phyloP scores from a whole-genome alignment of 2,113 vertebrate genomes.

The Taxidea taxus region DNA sequence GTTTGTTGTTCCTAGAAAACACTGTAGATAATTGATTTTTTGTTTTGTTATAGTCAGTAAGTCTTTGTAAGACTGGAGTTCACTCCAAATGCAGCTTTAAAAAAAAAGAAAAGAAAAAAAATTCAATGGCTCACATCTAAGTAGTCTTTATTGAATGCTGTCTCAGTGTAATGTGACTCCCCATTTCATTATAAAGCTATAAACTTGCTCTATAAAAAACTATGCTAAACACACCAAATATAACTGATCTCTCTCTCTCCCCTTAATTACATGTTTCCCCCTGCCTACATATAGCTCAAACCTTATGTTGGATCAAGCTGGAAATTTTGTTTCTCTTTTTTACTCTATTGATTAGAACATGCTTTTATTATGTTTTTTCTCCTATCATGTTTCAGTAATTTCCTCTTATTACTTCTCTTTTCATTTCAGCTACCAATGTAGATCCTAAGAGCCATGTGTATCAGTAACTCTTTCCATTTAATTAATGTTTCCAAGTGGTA shows the following conservation, averaged over 20 bases:
- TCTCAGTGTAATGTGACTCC: background rate
- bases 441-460: background rate
- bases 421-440: background rate
- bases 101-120: background rate
- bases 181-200: background rate
- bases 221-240: background rate
- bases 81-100: background rate
- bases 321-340: background rate
- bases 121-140: background rate
- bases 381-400: background rate
- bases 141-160: background rate
- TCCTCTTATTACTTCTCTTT: background rate
- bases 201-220: background rate
- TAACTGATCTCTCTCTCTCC: background rate
- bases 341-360: background rate
- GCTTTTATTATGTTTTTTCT: background rate
- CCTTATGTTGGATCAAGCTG: background rate
- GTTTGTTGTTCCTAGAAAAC: background rate
- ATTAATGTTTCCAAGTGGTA: background rate
- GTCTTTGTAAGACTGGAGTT: background rate
- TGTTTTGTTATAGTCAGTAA: constrained; percentile 21
- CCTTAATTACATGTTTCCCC: background rate
- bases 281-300: background rate
- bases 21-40: background rate
- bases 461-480: background rate